These are phyloP conservation scores for Cancer borealis DNA, from an alignment of 2,888 invertebrate species.

Conservation along the genomic window DNA sequence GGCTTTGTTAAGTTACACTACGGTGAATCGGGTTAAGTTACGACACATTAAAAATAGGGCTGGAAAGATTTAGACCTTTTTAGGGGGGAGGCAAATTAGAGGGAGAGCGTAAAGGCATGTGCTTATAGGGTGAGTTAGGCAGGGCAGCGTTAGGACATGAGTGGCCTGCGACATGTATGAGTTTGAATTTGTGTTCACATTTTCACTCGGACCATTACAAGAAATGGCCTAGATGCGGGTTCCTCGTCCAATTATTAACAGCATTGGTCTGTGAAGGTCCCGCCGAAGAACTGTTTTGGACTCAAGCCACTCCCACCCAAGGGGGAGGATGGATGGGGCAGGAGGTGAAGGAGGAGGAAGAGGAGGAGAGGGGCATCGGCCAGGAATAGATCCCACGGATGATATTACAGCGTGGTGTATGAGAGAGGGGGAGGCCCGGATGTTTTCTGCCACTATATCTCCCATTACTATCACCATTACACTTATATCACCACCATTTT, in stretches of 20 bases:
- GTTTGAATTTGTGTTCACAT: background rate
- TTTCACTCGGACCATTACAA: background rate
- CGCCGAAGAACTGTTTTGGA: background rate
- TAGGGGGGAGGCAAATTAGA: conserved; percentile 1
- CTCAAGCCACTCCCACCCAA: background rate
- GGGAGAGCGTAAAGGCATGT: conserved; percentile 18
- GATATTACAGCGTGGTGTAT: background rate
- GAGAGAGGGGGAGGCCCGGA: conserved; percentile 5
- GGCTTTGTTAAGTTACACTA: background rate
- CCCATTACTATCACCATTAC: background rate
- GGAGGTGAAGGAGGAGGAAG: background rate
- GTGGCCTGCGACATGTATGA: background rate
- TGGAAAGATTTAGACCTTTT: conserved; percentile 1
- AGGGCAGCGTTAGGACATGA: background rate
- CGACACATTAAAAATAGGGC: conserved; percentile 43
- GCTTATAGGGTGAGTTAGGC: background rate
- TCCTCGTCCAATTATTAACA: background rate
- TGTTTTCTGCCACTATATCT: background rate
- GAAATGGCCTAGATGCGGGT: background rate
- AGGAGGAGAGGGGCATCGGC: background rate
- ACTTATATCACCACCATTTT: background rate
- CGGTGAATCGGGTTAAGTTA: conserved; percentile 38
- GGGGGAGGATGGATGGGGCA: background rate
- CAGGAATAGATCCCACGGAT: conserved; percentile 30
- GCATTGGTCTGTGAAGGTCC: background rate